phyloP scores from a whole-genome alignment of 2,797 vertebrate genomes.

The Brachyalestes nurse region DNA sequence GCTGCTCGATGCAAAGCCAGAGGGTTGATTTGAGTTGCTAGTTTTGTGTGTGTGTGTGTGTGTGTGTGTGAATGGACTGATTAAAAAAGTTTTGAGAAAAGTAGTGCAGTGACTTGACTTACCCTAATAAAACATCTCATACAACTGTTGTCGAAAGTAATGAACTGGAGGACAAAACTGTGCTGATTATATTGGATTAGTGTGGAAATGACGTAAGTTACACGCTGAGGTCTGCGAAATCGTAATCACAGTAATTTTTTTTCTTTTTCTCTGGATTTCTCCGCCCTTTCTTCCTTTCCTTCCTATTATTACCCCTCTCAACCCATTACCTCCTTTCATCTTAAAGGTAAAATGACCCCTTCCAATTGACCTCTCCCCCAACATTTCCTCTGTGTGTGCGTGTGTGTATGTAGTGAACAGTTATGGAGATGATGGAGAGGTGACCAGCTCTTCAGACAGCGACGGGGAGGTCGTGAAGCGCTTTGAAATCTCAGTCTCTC shows the following conservation, averaged over 20 bases:
- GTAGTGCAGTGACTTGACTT: not conserved
- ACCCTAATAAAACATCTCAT: not conserved
- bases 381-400: constrained; percentile 36
- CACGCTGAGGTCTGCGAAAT: too few relatives aligned
- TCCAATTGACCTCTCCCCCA: not conserved
- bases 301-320: not conserved
- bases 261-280: not conserved
- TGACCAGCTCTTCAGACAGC: constrained; percentile 79
- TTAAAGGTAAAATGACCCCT: not conserved
- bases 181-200: too few relatives aligned
- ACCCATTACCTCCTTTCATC: not conserved
- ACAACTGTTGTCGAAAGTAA: too few relatives aligned
- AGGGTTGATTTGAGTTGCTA: not conserved
- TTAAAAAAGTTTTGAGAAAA: not conserved
- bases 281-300: not conserved
- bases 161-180: too few relatives aligned
- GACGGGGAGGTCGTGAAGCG: constrained; percentile 83
- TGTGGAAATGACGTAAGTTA: not conserved
- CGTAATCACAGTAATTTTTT: constrained; percentile 4
- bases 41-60: not conserved
- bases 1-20: not conserved
- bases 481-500: constrained; percentile 84
- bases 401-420: constrained; percentile 77
- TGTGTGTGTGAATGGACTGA: not conserved
- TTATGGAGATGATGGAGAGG: constrained; percentile 72